phyloP scores from a whole-genome alignment of 2,797 vertebrate species.

The Pseudopleuronectes americanus region DNA sequence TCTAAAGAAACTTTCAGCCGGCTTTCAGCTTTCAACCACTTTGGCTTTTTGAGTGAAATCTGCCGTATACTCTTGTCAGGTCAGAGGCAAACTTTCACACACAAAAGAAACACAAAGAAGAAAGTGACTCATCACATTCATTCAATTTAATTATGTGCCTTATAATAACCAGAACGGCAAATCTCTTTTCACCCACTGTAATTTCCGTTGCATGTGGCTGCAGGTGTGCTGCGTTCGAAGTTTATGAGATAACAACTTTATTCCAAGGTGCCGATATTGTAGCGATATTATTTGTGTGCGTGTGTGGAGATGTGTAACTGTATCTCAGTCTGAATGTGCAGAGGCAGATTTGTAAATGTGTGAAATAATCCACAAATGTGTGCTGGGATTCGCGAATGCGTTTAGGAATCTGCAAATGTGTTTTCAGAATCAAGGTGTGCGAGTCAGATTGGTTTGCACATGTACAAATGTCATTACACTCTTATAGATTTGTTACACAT shows the following conservation, averaged over 20 bases:
- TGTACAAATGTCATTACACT: too few relatives aligned
- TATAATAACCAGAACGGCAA: slow-evolving; percentile 45
- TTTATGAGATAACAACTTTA: slow-evolving; percentile 47
- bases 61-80: slow-evolving; percentile 23
- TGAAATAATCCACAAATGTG: too few relatives aligned
- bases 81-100: slow-evolving; percentile 40
- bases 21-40: slow-evolving; percentile 56
- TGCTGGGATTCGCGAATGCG: too few relatives aligned
- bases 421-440: too few relatives aligned
- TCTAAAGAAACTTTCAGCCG: slow-evolving; percentile 50
- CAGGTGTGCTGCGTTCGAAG: slow-evolving; percentile 43
- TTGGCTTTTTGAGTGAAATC: slow-evolving; percentile 32
- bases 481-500: too few relatives aligned
- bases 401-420: too few relatives aligned
- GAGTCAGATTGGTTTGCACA: too few relatives aligned
- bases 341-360: too few relatives aligned
- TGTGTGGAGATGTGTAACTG: too few relatives aligned
- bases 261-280: not conserved
- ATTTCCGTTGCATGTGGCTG: slow-evolving; percentile 55
- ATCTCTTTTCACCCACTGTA: slow-evolving; percentile 1
- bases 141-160: slow-evolving; percentile 43
- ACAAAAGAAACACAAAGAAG: slow-evolving; percentile 42
- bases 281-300: too few relatives aligned
- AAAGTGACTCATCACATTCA: slow-evolving; percentile 40
- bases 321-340: too few relatives aligned